Evolutionary conservation across 2,888 invertebrate genomes (phyloP).

Genomic region (Endotricha flammealis): DNA sequence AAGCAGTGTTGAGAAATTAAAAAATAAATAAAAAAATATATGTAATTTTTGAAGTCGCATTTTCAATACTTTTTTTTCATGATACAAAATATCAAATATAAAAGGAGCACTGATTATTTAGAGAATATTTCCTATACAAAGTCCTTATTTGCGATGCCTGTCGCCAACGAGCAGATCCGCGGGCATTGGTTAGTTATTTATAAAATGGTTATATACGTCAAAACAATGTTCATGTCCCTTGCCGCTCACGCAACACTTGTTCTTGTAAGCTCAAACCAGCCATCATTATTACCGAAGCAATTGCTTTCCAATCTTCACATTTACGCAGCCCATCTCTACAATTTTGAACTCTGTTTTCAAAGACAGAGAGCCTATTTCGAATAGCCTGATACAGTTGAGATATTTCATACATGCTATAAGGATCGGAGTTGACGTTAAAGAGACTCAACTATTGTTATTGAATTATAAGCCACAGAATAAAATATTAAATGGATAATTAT

Average conservation of each 20-base stretch:
- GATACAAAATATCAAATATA: too few relatives aligned
- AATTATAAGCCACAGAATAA: constrained; percentile 35
- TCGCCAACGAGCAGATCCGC: too few relatives aligned
- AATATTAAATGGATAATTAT: too few relatives aligned
- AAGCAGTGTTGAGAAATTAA: too few relatives aligned
- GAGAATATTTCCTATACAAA: too few relatives aligned
- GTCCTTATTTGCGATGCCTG: too few relatives aligned
- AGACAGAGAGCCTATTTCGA: constrained; percentile 2
- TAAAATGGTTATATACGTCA: not conserved
- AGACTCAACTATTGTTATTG: constrained; percentile 56
- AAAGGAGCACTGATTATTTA: too few relatives aligned
- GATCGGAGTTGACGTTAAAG: constrained; percentile 43
- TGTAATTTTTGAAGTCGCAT: too few relatives aligned
- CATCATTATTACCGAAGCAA: constrained; percentile 30
- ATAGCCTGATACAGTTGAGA: not conserved
- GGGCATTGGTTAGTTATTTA: too few relatives aligned
- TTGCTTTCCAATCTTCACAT: constrained; percentile 14
- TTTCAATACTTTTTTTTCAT: too few relatives aligned
- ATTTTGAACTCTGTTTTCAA: constrained; percentile 1
- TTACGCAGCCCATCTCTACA: not conserved
- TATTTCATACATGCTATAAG: constrained; percentile 1
- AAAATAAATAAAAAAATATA: too few relatives aligned
- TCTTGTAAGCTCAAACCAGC: constrained; percentile 37
- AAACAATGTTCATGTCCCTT: constrained; percentile 19
- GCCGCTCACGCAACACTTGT: constrained; percentile 32